A percentile compares a stretch with the other conserved stretches of the same genome.
These are phyloP conservation scores for Morelia viridis DNA, from an alignment of 2,797 vertebrate genomes.

Conservation along the genomic window DNA sequence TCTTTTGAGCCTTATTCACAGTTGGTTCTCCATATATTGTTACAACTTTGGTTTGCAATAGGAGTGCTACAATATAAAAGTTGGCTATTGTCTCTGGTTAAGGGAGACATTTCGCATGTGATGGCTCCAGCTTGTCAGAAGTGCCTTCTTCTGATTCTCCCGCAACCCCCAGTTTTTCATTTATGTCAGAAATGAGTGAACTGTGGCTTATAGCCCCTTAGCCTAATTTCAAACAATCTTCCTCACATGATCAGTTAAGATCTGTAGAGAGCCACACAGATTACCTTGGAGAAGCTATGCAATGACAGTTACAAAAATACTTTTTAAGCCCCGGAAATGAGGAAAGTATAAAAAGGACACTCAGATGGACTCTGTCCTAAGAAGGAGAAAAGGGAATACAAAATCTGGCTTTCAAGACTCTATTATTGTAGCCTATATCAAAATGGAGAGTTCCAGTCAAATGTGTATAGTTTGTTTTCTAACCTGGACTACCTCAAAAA, in stretches of 20 bases:
- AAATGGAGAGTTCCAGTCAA: background rate
- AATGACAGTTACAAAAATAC: background rate
- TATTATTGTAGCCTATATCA: background rate
- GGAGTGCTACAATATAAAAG: background rate
- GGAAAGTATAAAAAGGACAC: background rate
- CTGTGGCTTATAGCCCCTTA: background rate
- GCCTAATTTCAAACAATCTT: background rate
- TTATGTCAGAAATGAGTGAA: background rate
- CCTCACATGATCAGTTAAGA: background rate
- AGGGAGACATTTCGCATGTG: background rate
- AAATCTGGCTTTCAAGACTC: background rate
- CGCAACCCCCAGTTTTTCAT: background rate
- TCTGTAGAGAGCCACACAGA: background rate
- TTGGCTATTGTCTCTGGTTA: background rate
- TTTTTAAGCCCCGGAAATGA: background rate
- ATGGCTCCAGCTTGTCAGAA: background rate
- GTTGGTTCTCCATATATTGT: background rate
- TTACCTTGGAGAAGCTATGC: background rate
- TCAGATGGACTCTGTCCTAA: background rate
- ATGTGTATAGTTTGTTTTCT: background rate
- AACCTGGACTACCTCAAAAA: background rate
- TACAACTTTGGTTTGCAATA: background rate
- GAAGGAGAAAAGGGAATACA: background rate
- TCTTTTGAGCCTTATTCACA: background rate
- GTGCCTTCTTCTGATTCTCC: background rate